A percentile compares a stretch with the other conserved stretches of the same genome.
Evolutionary conservation across 2,888 invertebrate species (phyloP).

Genomic region (Megamerina dolium): DNA sequence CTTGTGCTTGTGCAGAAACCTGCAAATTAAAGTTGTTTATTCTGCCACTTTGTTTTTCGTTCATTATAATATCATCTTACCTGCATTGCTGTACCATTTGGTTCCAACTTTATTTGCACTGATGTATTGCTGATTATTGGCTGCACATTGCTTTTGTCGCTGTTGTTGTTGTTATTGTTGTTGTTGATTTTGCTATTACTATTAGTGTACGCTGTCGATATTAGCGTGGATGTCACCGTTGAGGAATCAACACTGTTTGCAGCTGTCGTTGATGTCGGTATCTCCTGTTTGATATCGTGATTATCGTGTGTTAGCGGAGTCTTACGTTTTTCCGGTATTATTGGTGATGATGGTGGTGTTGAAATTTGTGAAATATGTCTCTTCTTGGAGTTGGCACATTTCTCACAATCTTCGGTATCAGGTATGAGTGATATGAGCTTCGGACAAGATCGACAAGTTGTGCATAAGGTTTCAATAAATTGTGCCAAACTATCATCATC

Average conservation of each 20-base stretch:
- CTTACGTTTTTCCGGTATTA: slow-evolving; percentile 39
- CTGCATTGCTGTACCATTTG: slow-evolving; percentile 19
- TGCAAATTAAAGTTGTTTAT: too few relatives aligned
- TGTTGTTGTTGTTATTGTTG: slow-evolving; percentile 16
- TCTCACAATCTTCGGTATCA: slow-evolving; percentile 49
- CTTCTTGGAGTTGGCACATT: slow-evolving; percentile 42
- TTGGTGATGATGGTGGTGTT: slow-evolving; percentile 37
- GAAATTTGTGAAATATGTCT: slow-evolving; percentile 31
- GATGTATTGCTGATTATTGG: slow-evolving; percentile 13
- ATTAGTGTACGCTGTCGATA: slow-evolving; percentile 12
- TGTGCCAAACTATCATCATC: slow-evolving; percentile 45
- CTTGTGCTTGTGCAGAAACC: slow-evolving; percentile 22
- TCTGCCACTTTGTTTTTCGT: too few relatives aligned
- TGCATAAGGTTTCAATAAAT: slow-evolving; percentile 47
- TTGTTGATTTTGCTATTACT: too few relatives aligned
- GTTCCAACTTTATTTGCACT: slow-evolving; percentile 24
- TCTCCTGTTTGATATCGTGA: slow-evolving; percentile 33
- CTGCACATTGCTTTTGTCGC: slow-evolving; percentile 16
- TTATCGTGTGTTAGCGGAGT: slow-evolving; percentile 24
- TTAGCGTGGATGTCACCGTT: slow-evolving; percentile 17
- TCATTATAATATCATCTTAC: too few relatives aligned
- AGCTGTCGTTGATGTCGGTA: slow-evolving; percentile 30
- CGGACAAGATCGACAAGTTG: slow-evolving; percentile 47
- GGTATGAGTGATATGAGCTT: slow-evolving; percentile 47
- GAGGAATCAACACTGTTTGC: slow-evolving; percentile 17